phyloP scores from a whole-genome alignment of 2,888 invertebrate species.

The Coleophora flavipennella region DNA sequence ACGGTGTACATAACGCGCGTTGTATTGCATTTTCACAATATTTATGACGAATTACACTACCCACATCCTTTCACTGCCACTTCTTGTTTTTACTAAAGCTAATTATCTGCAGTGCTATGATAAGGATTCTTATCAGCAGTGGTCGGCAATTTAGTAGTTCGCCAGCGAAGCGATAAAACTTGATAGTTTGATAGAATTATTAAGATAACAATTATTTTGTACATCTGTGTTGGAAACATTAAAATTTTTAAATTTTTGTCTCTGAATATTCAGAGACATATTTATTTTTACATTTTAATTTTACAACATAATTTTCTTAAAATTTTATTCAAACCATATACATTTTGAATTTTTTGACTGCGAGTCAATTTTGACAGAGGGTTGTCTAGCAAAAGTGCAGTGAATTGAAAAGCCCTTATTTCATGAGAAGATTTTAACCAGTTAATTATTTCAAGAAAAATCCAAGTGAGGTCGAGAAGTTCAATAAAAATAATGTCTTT shows the following conservation, averaged over 20 bases:
- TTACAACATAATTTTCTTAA: too few species aligned
- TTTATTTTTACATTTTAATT: too few species aligned
- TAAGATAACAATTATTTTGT: too few species aligned
- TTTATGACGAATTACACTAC: conserved; percentile 28
- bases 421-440: too few species aligned
- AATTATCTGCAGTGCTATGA: conserved; percentile 39
- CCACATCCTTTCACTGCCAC: conserved; percentile 29
- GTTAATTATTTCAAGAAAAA: too few species aligned
- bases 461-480: too few species aligned
- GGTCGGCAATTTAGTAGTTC: conserved; percentile 35
- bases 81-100: conserved; percentile 41
- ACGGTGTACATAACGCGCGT: conserved; percentile 35
- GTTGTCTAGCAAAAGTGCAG: background rate
- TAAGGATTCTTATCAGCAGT: conserved; percentile 22
- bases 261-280: too few species aligned
- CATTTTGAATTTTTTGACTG: background rate
- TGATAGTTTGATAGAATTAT: conserved; percentile 31
- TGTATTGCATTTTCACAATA: conserved; percentile 36
- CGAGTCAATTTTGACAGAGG: background rate
- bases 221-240: too few species aligned
- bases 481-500: too few species aligned
- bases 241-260: too few species aligned
- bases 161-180: conserved; percentile 9
- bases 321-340: too few species aligned
- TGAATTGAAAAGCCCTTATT: too few species aligned